phyloP scores from a whole-genome alignment of 2,113 vertebrate genomes.

The Triplophysa tibetana region DNA sequence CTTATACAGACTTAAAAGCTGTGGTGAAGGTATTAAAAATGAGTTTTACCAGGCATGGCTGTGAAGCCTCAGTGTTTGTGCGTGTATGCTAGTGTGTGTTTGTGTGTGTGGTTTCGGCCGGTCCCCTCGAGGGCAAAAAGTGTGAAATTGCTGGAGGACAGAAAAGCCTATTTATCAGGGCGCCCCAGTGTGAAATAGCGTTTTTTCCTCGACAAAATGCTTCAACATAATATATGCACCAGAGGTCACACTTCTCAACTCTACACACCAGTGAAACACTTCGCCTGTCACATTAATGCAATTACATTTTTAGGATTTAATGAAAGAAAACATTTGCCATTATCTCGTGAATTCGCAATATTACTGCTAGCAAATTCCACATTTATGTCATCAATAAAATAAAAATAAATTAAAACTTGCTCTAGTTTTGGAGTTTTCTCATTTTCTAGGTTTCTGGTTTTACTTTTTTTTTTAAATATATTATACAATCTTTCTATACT shows the following conservation, averaged over 20 bases:
- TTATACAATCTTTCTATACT: too few relatives aligned
- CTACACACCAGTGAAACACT: conserved; percentile 51
- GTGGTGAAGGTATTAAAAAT: conserved; percentile 82
- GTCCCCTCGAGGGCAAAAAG: conserved; percentile 72
- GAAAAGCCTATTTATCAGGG: conserved; percentile 82
- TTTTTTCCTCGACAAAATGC: conserved; percentile 70
- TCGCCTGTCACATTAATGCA: conserved; percentile 29
- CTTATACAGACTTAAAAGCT: conserved; percentile 71
- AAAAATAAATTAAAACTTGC: background rate
- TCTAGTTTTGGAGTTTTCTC: background rate
- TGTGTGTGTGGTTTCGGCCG: conserved; percentile 51
- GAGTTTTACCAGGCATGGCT: conserved; percentile 66
- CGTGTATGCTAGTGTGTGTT: conserved; percentile 61
- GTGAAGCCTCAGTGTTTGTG: conserved; percentile 57
- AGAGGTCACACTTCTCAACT: conserved; percentile 66
- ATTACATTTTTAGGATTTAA: conserved; percentile 34
- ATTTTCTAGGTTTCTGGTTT: background rate
- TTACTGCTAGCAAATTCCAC: conserved; percentile 9
- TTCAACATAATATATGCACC: conserved; percentile 82
- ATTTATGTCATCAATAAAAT: background rate
- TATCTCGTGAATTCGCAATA: background rate
- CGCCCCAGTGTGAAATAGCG: conserved; percentile 82
- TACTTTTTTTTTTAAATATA: background rate
- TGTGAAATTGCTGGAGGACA: conserved; percentile 79
- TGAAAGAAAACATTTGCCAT: background rate